Base-by-base conservation (phyloP, 1,140 invertebrate genomes). In the Dinoponera quadriceps region DNA sequence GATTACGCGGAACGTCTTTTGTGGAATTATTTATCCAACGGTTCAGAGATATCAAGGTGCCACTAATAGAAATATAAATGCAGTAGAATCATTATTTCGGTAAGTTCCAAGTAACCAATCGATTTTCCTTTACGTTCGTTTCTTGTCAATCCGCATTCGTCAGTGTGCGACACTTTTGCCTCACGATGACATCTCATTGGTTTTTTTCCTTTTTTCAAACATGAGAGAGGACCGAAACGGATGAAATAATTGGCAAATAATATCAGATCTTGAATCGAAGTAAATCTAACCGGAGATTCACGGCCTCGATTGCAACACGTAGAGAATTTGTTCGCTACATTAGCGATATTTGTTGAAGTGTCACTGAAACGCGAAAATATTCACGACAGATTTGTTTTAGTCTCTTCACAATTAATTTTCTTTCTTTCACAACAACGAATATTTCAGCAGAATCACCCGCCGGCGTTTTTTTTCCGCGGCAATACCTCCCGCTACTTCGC, bases 201-300 rank as follows among this genome's bases (percentile, higher is more conserved):
- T n/a, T n/a, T n/a, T n/a, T 16, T 25, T 20, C 11, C 16, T 66
- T 83, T 87, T 66, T 66, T 51, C 85, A 86, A 86, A 87, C 85
- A 87, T 48, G 82, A 80, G 65, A 27, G 22, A 44, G 7, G 38
- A 9, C 2, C 33, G 7, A 7, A 33, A 7, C n/a, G n/a, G n/a
- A n/a, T n/a, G n/a, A n/a, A n/a, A n/a, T n/a, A n/a, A 65, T 63
- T 80, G 71, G 33, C 44, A 57, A 71, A 71, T 71, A 44, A 78
- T 78, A 77, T 38, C 38, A 11, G 38, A 44, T 44, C 33, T 78
- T 51, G 3, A 74, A 74, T 66, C 29, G 51, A 66, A 4, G 7
- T 33, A 78, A 55, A 78, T 33, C 22, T 44, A 51, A 65, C 33
- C 25, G 18, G 14, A 57, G 22, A 78, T 44, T 57, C 20, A 25